Evolutionary conservation across 2,113 vertebrate genomes (phyloP).

Genomic region (Chamaea fasciata): DNA sequence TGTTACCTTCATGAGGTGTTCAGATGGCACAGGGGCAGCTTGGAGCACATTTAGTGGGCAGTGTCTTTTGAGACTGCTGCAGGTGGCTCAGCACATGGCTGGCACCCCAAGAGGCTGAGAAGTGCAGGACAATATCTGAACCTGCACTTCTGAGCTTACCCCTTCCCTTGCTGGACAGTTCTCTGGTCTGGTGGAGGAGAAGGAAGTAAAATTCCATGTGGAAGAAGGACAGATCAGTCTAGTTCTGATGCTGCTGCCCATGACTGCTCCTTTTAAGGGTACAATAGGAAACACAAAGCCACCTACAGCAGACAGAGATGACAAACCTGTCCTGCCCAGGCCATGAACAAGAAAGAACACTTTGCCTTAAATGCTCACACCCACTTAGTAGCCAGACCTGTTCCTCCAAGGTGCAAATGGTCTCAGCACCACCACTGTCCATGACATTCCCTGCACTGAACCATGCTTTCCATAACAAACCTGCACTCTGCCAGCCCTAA

Average conservation of each 20-base stretch:
- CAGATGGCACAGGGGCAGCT: neutral
- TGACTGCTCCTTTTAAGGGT: neutral
- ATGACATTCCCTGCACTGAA: neutral
- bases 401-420: neutral
- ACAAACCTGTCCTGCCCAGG: neutral
- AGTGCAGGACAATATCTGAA: neutral
- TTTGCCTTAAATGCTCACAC: neutral
- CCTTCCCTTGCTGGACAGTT: neutral
- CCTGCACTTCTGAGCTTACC: neutral
- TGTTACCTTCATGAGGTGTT: neutral
- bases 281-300: neutral
- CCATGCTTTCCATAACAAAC: neutral
- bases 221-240: neutral
- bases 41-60: neutral
- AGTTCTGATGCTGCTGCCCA: neutral
- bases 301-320: neutral
- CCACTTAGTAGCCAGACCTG: neutral
- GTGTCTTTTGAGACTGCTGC: neutral
- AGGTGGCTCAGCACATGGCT: neutral
- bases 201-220: neutral
- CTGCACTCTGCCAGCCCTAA: neutral
- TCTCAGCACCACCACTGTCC: neutral
- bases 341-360: neutral
- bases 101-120: neutral
- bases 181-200: neutral